Percentiles rank a stretch among this genome's conserved stretches.
Conservation (phyloP, 2,113 vertebrate species). For the Malurus cyaneus region DNA sequence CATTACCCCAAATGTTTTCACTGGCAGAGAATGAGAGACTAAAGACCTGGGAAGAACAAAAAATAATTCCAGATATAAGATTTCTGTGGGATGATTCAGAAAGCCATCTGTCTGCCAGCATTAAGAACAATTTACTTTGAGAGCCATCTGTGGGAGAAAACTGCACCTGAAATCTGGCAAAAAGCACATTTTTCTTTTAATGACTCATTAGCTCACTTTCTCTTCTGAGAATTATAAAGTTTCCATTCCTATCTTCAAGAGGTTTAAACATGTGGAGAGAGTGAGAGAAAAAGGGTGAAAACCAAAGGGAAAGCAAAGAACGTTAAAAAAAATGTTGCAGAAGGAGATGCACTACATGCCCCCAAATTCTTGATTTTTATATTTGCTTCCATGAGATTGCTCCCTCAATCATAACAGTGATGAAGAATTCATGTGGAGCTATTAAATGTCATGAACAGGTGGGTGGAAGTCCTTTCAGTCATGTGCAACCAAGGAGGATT, state of each 20-base stretch:
- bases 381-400: background rate
- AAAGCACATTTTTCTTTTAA: background rate
- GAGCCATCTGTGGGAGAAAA: background rate
- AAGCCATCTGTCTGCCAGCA: background rate
- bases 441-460: background rate
- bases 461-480: background rate
- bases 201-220: background rate
- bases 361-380: rapidly evolving
- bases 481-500: background rate
- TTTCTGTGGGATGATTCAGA: background rate
- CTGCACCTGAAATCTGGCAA: background rate
- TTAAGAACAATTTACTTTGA: background rate
- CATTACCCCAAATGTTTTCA: background rate
- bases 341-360: rapidly evolving
- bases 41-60: background rate
- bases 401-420: background rate
- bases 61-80: background rate
- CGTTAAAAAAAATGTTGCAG: background rate
- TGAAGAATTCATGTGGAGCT: background rate
- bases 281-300: background rate
- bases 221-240: background rate
- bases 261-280: background rate
- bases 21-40: background rate
- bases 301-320: background rate
- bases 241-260: background rate